A percentile compares a stretch with the other conserved stretches of the same genome.
These are phyloP conservation scores for Triops longicaudatus DNA, from an alignment of 1,140 invertebrate genomes.

Conservation along the genomic window DNA sequence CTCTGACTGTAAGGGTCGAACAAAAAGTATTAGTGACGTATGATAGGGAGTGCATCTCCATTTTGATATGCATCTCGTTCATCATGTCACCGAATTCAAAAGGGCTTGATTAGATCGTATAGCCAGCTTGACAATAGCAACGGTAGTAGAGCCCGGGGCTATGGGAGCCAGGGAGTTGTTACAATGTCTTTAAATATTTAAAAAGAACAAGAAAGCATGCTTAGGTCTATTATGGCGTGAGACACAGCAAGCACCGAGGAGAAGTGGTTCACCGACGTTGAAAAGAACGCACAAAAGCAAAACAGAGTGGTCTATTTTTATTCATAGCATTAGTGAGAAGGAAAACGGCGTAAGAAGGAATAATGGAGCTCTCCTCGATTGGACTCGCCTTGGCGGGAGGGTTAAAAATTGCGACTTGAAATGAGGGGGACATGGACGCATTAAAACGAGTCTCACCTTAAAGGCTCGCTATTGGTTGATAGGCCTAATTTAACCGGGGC, in stretches of 20 bases:
- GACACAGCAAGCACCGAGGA: not conserved
- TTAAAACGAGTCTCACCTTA: not conserved
- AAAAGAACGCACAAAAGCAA: not conserved
- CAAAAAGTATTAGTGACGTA: not conserved
- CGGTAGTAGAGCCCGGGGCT: not conserved
- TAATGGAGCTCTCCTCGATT: not conserved
- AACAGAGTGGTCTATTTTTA: not conserved
- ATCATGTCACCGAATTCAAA: conserved; percentile 12
- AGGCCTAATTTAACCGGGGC: not conserved
- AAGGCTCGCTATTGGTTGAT: not conserved
- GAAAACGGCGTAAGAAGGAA: not conserved
- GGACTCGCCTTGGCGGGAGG: not conserved
- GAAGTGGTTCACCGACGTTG: not conserved
- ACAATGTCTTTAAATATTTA: not conserved
- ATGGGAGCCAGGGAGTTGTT: not conserved
- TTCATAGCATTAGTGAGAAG: not conserved
- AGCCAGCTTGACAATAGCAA: not conserved
- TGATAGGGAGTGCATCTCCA: not conserved
- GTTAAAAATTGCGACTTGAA: not conserved
- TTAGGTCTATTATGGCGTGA: conserved; percentile 12
- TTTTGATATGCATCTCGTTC: not conserved
- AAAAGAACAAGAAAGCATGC: not conserved
- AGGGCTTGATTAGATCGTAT: not conserved
- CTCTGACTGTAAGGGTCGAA: too few species aligned
- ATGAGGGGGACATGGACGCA: not conserved